Evolutionary conservation across 2,888 invertebrate species (phyloP).

Genomic region (Aleiodes testaceus): DNA sequence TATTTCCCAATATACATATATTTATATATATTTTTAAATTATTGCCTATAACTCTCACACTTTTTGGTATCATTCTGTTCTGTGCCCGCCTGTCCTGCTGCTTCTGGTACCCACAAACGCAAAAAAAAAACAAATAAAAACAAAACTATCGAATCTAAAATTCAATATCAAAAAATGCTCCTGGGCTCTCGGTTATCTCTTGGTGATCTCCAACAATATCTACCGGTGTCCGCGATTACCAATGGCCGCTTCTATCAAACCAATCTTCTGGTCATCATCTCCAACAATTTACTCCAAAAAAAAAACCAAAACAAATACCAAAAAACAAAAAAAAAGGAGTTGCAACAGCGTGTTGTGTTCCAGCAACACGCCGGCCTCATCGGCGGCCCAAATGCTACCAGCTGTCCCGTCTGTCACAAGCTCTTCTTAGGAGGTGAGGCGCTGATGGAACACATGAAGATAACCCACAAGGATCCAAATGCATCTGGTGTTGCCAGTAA

Average conservation of each 20-base stretch:
- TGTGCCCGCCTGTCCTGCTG: constrained; percentile 68
- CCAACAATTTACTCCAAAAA: constrained; percentile 34
- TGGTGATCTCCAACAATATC: constrained; percentile 55
- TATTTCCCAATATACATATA: neutral
- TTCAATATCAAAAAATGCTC: constrained; percentile 20
- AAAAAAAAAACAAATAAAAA: constrained; percentile 38
- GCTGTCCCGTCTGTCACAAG: constrained; percentile 95
- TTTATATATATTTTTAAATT: constrained; percentile 47
- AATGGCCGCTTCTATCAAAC: constrained; percentile 59
- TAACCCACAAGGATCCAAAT: constrained; percentile 94
- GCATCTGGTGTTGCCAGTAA: constrained; percentile 92
- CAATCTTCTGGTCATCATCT: constrained; percentile 53
- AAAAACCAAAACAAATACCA: constrained; percentile 15
- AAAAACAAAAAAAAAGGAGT: constrained; percentile 76
- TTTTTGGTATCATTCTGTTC: constrained; percentile 66
- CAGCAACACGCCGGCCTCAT: constrained; percentile 96
- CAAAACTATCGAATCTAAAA: constrained; percentile 1
- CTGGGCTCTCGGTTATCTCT: constrained; percentile 62
- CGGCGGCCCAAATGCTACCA: constrained; percentile 92
- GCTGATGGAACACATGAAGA: constrained; percentile 96
- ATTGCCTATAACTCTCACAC: constrained; percentile 65
- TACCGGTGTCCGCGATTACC: constrained; percentile 56
- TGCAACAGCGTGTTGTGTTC: constrained; percentile 95
- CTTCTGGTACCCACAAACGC: constrained; percentile 65
- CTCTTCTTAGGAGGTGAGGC: constrained; percentile 94